Evolutionary conservation across 2,888 invertebrate species (phyloP).

Genomic region (Auanema sp.): DNA sequence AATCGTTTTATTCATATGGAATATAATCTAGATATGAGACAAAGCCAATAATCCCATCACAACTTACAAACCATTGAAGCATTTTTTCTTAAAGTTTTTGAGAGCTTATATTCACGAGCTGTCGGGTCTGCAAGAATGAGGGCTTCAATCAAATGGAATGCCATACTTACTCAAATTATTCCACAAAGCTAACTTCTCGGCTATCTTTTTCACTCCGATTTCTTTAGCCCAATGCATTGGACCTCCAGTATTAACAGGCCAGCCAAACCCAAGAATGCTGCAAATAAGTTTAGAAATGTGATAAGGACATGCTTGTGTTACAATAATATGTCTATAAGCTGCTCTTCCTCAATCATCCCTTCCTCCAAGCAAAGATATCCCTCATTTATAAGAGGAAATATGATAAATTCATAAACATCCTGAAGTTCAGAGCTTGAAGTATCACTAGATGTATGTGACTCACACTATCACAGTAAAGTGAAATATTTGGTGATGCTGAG

Average conservation of each 20-base stretch:
- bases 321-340: constrained; percentile 54
- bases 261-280: constrained; percentile 51
- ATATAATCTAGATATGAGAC: no score
- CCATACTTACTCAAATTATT: constrained; percentile 18
- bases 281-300: not conserved
- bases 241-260: constrained; percentile 47
- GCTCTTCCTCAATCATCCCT: constrained; percentile 40
- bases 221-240: constrained; percentile 40
- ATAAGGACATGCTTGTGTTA: constrained; percentile 20
- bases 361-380: constrained; percentile 48
- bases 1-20: no score
- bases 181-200: constrained; percentile 24
- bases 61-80: no score
- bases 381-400: constrained; percentile 53
- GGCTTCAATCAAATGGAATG: no score
- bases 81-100: no score
- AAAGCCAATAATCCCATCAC: no score
- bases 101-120: no score
- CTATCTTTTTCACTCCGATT: constrained; percentile 26
- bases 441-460: constrained; percentile 1
- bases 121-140: no score
- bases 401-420: constrained; percentile 43
- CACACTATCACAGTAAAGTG: constrained; percentile 21
- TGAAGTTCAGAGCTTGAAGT: constrained; percentile 17
- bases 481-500: constrained; percentile 2